Conservation (phyloP, 1,140 invertebrate genomes). For the Doryteuthis pealeii region DNA sequence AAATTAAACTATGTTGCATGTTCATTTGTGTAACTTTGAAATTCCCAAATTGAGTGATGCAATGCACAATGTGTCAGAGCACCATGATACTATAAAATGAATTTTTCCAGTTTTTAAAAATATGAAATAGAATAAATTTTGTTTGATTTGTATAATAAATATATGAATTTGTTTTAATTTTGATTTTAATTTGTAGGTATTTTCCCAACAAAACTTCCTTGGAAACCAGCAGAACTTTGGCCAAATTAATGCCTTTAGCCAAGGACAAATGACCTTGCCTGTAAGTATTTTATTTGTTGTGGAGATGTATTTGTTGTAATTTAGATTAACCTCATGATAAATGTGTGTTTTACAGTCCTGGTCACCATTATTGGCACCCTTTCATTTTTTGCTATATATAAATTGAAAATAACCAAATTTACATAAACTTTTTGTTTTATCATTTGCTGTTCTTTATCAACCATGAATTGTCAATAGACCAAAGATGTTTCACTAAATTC, state of each 20-base stretch:
- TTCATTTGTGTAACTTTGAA: no score
- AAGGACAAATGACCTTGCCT: conserved; percentile 24
- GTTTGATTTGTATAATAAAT: not conserved
- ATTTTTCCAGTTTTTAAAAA: no score
- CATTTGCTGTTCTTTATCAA: no score
- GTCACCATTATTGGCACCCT: not conserved
- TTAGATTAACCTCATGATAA: conserved; percentile 7
- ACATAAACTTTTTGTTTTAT: no score
- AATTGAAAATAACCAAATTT: no score
- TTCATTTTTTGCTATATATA: no score
- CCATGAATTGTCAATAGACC: no score
- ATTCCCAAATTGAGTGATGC: no score
- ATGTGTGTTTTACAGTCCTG: not conserved
- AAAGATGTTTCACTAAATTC: no score
- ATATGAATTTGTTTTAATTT: not conserved
- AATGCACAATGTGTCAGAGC: not conserved
- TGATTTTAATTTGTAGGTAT: not conserved
- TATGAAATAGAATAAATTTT: no score
- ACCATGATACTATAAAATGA: no score
- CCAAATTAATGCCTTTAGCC: conserved; percentile 28
- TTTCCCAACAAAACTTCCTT: conserved; percentile 38
- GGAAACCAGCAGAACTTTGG: conserved; percentile 47
- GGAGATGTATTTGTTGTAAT: conserved; percentile 16
- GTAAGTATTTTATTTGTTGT: conserved; percentile 20
- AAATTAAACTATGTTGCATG: no score